Percentiles rank a stretch among this genome's conserved stretches.
Evolutionary conservation across 2,113 vertebrate species (phyloP).

Genomic region (Theristicus caerulescens): DNA sequence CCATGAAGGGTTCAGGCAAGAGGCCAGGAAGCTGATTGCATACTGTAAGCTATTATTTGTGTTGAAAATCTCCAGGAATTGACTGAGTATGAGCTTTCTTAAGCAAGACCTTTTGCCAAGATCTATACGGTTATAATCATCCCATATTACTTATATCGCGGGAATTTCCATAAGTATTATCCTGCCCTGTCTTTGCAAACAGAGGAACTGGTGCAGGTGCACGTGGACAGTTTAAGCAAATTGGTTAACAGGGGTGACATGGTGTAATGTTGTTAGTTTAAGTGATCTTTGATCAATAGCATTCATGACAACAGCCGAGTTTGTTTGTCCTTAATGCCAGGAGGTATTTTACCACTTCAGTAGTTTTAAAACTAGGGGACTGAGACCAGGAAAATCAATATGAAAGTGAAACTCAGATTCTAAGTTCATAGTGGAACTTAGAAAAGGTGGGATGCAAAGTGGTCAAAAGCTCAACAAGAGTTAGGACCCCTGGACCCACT

Average conservation of each 20-base stretch:
- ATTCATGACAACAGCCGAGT: background rate
- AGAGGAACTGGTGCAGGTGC: background rate
- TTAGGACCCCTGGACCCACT: background rate
- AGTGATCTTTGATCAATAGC: background rate
- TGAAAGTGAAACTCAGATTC: background rate
- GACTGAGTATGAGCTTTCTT: background rate
- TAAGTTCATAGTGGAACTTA: background rate
- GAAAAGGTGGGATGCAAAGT: background rate
- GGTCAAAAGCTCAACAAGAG: fast-evolving
- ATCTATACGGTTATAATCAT: background rate
- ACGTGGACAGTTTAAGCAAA: background rate
- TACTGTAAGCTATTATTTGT: background rate
- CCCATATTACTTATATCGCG: background rate
- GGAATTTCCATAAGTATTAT: background rate
- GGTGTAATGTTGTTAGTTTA: background rate
- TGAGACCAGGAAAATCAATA: background rate
- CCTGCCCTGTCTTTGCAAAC: background rate
- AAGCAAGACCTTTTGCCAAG: background rate
- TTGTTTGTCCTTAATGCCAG: background rate
- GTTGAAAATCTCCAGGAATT: background rate
- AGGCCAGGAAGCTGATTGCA: background rate
- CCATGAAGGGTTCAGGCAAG: constrained; percentile 1
- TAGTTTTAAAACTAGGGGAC: background rate
- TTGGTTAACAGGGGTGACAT: background rate
- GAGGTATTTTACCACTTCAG: background rate